Evolutionary conservation across 2,113 vertebrate genomes (phyloP).

Genomic region (Colinus virginianus): DNA sequence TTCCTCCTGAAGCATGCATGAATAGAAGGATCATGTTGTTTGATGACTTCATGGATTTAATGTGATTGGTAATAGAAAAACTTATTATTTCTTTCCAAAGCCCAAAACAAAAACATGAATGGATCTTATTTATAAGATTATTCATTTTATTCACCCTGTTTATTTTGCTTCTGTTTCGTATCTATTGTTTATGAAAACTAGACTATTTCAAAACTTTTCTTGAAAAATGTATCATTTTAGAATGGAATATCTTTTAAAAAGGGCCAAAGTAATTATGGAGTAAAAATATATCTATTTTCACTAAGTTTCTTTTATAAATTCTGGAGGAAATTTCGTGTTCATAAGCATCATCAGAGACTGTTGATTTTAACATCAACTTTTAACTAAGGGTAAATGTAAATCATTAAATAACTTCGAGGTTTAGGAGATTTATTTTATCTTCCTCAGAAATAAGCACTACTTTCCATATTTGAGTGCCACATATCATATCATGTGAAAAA

Average conservation of each 20-base stretch:
- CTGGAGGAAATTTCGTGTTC: neutral
- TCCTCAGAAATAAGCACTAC: neutral
- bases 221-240: neutral
- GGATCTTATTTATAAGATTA: neutral
- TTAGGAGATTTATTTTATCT: neutral
- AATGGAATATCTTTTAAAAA: neutral
- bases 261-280: neutral
- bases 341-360: neutral
- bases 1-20: neutral
- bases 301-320: neutral
- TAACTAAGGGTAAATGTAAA: neutral
- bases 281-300: neutral
- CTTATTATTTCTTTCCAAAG: neutral
- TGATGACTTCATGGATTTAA: neutral
- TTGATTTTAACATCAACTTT: neutral
- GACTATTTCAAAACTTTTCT: neutral
- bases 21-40: neutral
- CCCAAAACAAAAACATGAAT: neutral
- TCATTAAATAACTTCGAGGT: neutral
- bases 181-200: neutral
- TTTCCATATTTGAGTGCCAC: neutral
- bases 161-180: neutral
- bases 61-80: neutral
- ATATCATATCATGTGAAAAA: neutral
- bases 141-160: neutral